Evolutionary conservation across 2,888 invertebrate species (phyloP).

Genomic region (Carcina quercana): DNA sequence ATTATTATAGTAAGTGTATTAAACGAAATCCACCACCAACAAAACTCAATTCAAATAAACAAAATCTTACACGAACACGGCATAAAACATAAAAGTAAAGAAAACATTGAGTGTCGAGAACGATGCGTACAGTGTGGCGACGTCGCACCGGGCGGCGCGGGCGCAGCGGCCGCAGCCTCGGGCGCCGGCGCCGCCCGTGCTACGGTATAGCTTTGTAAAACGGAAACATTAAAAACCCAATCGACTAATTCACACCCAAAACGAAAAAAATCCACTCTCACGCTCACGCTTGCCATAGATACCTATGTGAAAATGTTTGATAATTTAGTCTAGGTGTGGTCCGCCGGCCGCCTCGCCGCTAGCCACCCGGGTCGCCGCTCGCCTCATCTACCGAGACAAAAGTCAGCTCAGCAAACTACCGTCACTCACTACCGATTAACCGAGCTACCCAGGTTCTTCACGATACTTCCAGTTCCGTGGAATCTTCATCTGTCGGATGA

Average conservation of each 20-base stretch:
- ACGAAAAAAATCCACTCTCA: slow-evolving; percentile 75
- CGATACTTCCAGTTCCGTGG: no score
- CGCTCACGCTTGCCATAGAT: slow-evolving; percentile 75
- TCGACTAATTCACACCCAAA: slow-evolving; percentile 75
- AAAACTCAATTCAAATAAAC: slow-evolving; percentile 71
- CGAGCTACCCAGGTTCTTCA: neutral
- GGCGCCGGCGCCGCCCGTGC: slow-evolving; percentile 63
- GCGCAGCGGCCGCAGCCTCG: slow-evolving; percentile 47
- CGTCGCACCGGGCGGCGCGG: slow-evolving; percentile 65
- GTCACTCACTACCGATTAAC: slow-evolving; percentile 1
- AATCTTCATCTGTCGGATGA: no score
- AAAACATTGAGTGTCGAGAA: slow-evolving; percentile 71
- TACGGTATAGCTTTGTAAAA: slow-evolving; percentile 64
- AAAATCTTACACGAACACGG: slow-evolving; percentile 73
- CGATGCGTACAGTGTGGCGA: slow-evolving; percentile 61
- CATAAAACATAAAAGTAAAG: slow-evolving; percentile 67
- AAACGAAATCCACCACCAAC: slow-evolving; percentile 75
- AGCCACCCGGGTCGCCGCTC: slow-evolving; percentile 62
- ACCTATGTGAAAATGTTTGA: slow-evolving; percentile 74
- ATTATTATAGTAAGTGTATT: slow-evolving; percentile 60
- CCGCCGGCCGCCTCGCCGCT: slow-evolving; percentile 65
- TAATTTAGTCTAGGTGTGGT: slow-evolving; percentile 70
- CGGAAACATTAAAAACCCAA: slow-evolving; percentile 73
- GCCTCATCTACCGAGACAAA: slow-evolving; percentile 75
- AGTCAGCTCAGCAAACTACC: slow-evolving; percentile 49